Evolutionary conservation across 2,797 vertebrate genomes (phyloP).

Genomic region (Typhlichthys eigenmanni): DNA sequence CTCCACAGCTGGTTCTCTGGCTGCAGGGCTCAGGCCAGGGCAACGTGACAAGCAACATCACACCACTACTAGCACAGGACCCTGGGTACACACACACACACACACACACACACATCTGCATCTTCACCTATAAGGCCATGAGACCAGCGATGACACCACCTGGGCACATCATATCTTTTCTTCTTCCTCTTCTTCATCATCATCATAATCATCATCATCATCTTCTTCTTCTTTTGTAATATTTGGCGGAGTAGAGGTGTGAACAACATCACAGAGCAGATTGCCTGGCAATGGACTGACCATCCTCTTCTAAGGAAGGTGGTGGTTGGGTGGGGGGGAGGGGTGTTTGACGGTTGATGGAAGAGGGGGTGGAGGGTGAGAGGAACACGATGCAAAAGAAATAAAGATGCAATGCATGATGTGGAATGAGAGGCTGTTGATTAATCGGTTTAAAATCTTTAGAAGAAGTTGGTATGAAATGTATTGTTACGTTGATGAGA

Average conservation of each 20-base stretch:
- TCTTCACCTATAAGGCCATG: constrained; percentile 61
- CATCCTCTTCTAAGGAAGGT: constrained; percentile 76
- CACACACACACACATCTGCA: constrained; percentile 54
- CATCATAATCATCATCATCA: too few species aligned
- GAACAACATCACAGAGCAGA: constrained; percentile 83
- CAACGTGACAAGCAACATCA: constrained; percentile 75
- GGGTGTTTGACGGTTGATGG: constrained; percentile 35
- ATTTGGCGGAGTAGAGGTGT: constrained; percentile 76
- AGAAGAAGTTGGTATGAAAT: too few species aligned
- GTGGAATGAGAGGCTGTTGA: constrained; percentile 1
- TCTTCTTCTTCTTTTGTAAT: constrained; percentile 51
- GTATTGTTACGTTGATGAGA: too few species aligned
- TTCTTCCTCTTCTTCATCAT: too few species aligned
- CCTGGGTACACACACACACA: constrained; percentile 66
- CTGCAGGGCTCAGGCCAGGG: constrained; percentile 77
- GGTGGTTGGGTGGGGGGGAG: constrained; percentile 42
- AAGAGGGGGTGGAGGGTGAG: constrained; percentile 52
- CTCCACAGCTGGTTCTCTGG: constrained; percentile 80
- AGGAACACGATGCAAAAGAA: constrained; percentile 61
- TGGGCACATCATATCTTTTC: constrained; percentile 69
- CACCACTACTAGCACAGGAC: constrained; percentile 62
- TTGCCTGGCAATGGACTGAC: constrained; percentile 84
- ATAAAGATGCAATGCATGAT: constrained; percentile 53
- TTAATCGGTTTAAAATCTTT: too few species aligned
- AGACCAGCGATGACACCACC: constrained; percentile 66